phyloP scores from a whole-genome alignment of 1,140 invertebrate species.

The Bombus ignitus region DNA sequence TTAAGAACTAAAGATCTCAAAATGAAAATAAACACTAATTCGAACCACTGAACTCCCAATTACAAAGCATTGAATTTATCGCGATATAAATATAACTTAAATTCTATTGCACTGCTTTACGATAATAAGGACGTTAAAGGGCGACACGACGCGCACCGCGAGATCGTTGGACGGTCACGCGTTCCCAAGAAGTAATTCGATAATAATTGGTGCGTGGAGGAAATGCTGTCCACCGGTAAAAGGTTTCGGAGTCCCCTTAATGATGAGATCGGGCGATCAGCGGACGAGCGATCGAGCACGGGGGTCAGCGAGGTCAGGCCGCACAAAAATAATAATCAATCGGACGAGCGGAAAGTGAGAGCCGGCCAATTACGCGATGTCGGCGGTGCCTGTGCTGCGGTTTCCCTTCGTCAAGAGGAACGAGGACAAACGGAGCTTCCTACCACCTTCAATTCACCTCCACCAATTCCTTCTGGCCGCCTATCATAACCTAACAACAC shows the following conservation, averaged over 20 bases:
- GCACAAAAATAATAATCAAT: slow-evolving; percentile 78
- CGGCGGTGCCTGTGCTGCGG: slow-evolving; percentile 80
- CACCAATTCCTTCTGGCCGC: slow-evolving; percentile 41
- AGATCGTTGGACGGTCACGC: too few species aligned
- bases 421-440: slow-evolving; percentile 57
- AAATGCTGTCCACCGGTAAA: slow-evolving; percentile 28
- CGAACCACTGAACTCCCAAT: neutral
- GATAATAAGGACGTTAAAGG: neutral
- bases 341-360: slow-evolving; percentile 70
- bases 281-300: slow-evolving; percentile 9
- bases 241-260: slow-evolving; percentile 26
- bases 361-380: slow-evolving; percentile 79
- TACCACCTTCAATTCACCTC: slow-evolving; percentile 71
- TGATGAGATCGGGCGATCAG: slow-evolving; percentile 50
- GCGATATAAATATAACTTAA: neutral
- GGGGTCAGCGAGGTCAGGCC: slow-evolving; percentile 67
- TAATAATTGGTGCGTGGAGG: neutral
- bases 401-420: slow-evolving; percentile 63
- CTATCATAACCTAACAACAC: slow-evolving; percentile 76
- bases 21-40: too few species aligned
- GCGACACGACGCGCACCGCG: neutral
- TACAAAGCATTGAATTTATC: neutral
- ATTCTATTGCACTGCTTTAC: neutral
- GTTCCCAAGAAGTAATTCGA: slow-evolving; percentile 23
- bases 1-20: too few species aligned